phyloP scores from a whole-genome alignment of 2,113 vertebrate species.

The Ceratotherium simum region DNA sequence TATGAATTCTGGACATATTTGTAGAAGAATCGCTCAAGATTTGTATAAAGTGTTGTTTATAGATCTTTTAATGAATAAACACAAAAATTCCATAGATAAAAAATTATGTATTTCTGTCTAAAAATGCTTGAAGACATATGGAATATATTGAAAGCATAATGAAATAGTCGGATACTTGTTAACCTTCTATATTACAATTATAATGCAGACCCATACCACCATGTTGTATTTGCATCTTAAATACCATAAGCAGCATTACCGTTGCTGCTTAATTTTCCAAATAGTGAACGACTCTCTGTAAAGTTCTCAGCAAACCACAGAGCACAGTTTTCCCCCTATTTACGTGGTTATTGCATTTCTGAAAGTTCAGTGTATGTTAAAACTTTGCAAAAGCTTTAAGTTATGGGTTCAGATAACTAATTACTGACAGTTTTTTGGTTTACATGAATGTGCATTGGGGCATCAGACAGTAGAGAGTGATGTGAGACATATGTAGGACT shows the following conservation, averaged over 20 bases:
- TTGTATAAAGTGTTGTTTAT: slow-evolving; percentile 67
- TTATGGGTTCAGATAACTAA: background rate
- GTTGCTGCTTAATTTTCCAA: background rate
- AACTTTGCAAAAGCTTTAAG: background rate
- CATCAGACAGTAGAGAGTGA: background rate
- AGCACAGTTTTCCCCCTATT: background rate
- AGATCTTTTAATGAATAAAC: slow-evolving; percentile 70
- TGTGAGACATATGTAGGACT: background rate
- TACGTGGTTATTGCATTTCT: background rate
- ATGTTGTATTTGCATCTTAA: background rate
- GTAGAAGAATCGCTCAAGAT: slow-evolving; percentile 54
- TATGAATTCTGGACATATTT: slow-evolving; percentile 49
- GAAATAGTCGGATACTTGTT: background rate
- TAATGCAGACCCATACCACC: background rate
- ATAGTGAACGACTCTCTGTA: background rate
- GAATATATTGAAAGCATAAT: background rate
- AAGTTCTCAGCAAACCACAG: background rate
- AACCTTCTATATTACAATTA: background rate
- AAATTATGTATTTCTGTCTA: background rate
- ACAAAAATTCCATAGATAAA: background rate
- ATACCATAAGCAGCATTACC: background rate
- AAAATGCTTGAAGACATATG: background rate
- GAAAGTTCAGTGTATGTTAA: background rate
- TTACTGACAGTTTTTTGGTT: background rate
- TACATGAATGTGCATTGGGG: background rate